Evolutionary conservation across 1,140 invertebrate species (phyloP), one percentile per base, ranked within the genome.

Genomic region (Drosophila paulistorum): DNA sequence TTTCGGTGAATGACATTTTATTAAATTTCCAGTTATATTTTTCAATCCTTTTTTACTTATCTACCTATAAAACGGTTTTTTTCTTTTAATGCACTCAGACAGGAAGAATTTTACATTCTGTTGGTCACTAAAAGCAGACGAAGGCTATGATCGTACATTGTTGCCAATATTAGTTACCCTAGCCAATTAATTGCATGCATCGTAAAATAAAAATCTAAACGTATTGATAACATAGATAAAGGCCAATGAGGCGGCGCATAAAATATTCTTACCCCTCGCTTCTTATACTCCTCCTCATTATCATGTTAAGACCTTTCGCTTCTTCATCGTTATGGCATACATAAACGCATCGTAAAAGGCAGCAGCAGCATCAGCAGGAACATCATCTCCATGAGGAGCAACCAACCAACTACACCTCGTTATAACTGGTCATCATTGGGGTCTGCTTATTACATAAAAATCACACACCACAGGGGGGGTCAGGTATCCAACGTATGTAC

Each of bases 151-250:
- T 20, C 39, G 42, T 23, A 87, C 84, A 70, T 80, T 87, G 83
- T 87, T 86, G 83, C 84, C 77, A 20, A 77, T 87, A 87, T 87
- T 77, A 82, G 83, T 86, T 67, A 71, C 67, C 69, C 26, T 54
- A 66, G 42, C 65, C 79, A 86, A 65, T 66, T 87, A 87, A 86
- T 89, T 87, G 77, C 69, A 71, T 48, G 83, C 68, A 39, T 89
- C 83, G 79, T 86, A 79, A 86, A 86, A 82, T 69, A 66, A 67
- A 83, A 83, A 70, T 83, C 68, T 73, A 64, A 83, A 74, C 74
- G 73, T 60, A 79, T 83, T 83, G 79, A 87, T 87, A 86, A 87
- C 79, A 86, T 72, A 79, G 83, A 87, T 86, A 86, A 89, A 89
- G 71, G 67, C 68, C 64, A 69, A 59, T 54, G 70, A 62, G 35